phyloP scores from a whole-genome alignment of 2,797 vertebrate genomes.

The Kryptopterus vitreolus region DNA sequence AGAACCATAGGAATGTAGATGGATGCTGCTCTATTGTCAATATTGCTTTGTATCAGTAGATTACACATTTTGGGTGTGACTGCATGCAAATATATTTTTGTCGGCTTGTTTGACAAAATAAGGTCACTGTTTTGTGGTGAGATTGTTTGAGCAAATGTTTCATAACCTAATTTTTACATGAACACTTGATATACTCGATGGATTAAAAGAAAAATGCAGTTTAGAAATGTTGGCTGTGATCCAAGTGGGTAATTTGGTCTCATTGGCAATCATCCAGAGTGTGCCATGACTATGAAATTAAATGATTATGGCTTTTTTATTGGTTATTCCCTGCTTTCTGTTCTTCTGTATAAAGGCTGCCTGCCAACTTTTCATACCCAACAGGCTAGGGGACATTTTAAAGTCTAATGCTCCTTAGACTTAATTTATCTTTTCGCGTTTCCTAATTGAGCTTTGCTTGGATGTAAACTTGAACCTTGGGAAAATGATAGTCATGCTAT shows the following conservation, averaged over 20 bases:
- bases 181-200: too few relatives aligned
- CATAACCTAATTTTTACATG: background rate
- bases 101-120: background rate
- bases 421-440: background rate
- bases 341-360: background rate
- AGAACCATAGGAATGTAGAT: background rate
- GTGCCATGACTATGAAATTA: background rate
- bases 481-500: background rate
- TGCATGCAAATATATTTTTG: background rate
- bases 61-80: background rate
- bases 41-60: background rate
- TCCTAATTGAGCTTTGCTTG: background rate
- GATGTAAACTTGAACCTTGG: background rate
- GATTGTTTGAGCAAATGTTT: background rate
- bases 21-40: background rate
- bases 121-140: background rate
- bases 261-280: background rate
- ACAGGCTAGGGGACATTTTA: background rate
- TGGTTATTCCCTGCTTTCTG: background rate
- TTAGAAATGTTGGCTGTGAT: background rate
- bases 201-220: background rate
- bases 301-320: background rate
- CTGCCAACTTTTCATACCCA: background rate
- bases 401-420: background rate
- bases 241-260: background rate